These are phyloP conservation scores for Halichondria panicea DNA, from an alignment of 37 sponge, comb jelly and placozoan genomes.

Conservation along the genomic window DNA sequence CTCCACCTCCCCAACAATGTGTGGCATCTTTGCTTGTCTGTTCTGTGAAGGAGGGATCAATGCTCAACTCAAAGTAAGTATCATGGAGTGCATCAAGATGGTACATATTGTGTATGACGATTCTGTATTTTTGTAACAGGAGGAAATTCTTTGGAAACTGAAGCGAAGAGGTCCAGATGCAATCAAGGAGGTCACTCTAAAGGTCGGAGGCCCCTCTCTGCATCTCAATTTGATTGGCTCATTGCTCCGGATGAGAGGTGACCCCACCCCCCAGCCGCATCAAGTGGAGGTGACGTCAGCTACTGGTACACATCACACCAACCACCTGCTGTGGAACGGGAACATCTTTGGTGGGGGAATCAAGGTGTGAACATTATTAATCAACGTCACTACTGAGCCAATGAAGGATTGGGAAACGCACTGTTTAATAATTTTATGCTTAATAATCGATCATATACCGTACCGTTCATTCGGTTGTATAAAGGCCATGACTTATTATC, in stretches of 20 bases:
- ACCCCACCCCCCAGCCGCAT: slow-evolving; percentile 59
- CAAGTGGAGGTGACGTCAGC: background rate
- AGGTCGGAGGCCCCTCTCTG: slow-evolving; percentile 3
- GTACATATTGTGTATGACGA: no score
- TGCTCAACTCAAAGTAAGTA: background rate
- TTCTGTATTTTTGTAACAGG: no score
- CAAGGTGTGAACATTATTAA: slow-evolving; percentile 20
- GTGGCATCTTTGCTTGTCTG: slow-evolving; percentile 41
- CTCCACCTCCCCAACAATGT: slow-evolving; percentile 20
- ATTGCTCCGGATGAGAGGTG: slow-evolving; percentile 80
- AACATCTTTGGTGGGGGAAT: slow-evolving; percentile 82
- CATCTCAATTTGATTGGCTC: slow-evolving; percentile 44
- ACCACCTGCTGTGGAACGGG: slow-evolving; percentile 88
- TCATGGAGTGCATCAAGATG: no score
- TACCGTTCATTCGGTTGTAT: background rate
- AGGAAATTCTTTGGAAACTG: slow-evolving; percentile 4
- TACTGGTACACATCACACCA: background rate
- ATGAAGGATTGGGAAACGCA: no score
- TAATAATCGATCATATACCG: background rate
- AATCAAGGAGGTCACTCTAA: slow-evolving; percentile 16
- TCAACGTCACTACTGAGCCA: no score
- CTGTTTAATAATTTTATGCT: no score
- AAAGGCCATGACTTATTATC: background rate
- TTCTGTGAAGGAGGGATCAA: background rate
- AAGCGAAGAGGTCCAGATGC: slow-evolving; percentile 48